Evolutionary conservation across 1,140 invertebrate species (phyloP).

Genomic region (Meteorus sp.): DNA sequence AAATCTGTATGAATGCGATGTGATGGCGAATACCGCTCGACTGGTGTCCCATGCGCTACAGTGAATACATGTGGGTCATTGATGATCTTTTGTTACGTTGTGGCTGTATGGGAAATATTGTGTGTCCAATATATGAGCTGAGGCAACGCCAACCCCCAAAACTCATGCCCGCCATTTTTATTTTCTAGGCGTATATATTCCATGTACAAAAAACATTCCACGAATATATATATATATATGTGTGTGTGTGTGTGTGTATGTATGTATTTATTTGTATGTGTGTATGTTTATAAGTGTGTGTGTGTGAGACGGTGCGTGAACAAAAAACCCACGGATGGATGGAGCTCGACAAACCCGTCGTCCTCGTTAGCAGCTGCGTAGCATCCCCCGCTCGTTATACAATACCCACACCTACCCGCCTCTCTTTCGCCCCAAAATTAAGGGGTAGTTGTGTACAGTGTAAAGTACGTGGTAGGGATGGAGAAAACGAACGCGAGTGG

Average conservation of each 20-base stretch:
- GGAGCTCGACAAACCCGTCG: constrained; percentile 47
- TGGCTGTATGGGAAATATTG: background rate
- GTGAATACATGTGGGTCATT: constrained; percentile 14
- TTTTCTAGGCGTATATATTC: constrained; percentile 17
- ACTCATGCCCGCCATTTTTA: constrained; percentile 45
- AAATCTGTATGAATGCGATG: too few species aligned
- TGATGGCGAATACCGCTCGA: too few species aligned
- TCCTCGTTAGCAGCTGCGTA: constrained; percentile 57
- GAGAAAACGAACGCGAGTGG: constrained; percentile 4
- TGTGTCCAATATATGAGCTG: constrained; percentile 12
- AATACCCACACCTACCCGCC: constrained; percentile 38
- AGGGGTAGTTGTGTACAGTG: background rate
- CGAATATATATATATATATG: background rate
- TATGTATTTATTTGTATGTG: constrained; percentile 12
- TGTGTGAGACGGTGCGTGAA: background rate
- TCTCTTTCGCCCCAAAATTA: constrained; percentile 37
- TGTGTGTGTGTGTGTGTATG: constrained; percentile 22
- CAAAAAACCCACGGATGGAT: constrained; percentile 26
- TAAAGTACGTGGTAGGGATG: constrained; percentile 7
- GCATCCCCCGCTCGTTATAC: constrained; percentile 54
- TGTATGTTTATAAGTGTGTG: background rate
- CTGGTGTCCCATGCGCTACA: too few species aligned
- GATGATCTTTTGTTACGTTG: background rate
- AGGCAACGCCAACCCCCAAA: constrained; percentile 19
- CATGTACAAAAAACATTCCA: constrained; percentile 6